A percentile compares a stretch with the other conserved stretches of the same genome.
These are phyloP conservation scores for Melanotaenia nigrans DNA, from an alignment of 2,797 vertebrate species.

Conservation along the genomic window DNA sequence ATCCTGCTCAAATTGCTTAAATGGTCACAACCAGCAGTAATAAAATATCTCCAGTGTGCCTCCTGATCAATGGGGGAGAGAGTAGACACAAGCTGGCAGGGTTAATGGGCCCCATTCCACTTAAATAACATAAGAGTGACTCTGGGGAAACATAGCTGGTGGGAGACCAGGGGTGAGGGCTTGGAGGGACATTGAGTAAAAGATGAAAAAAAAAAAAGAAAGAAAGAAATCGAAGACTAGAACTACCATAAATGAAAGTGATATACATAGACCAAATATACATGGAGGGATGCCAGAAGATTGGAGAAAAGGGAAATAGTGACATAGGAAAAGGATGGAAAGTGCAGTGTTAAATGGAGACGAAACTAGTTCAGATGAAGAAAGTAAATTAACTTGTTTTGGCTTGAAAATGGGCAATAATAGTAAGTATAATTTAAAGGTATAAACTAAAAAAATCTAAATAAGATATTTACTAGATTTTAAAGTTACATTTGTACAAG, in stretches of 20 bases:
- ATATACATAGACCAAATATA: slow-evolving; percentile 15
- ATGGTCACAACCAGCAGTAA: slow-evolving; percentile 81
- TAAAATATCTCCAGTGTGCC: slow-evolving; percentile 90
- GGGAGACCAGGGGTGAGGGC: slow-evolving; percentile 17
- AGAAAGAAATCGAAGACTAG: slow-evolving; percentile 1
- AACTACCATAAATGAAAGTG: slow-evolving; percentile 4
- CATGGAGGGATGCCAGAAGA: not conserved
- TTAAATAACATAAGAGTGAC: slow-evolving; percentile 88
- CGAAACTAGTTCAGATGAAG: not conserved
- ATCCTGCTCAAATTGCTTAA: slow-evolving; percentile 64
- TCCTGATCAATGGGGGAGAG: slow-evolving; percentile 91
- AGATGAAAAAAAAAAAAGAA: slow-evolving; percentile 6
- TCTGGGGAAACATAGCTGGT: slow-evolving; percentile 67
- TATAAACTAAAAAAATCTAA: too few species aligned
- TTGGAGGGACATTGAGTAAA: slow-evolving; percentile 23
- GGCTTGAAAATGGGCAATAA: too few species aligned
- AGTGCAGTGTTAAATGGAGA: too few species aligned
- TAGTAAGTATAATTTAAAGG: too few species aligned
- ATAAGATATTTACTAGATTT: too few species aligned
- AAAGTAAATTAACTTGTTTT: not conserved
- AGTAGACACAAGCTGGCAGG: slow-evolving; percentile 84
- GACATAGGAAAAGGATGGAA: too few species aligned
- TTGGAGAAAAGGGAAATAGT: not conserved
- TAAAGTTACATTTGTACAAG: too few species aligned
- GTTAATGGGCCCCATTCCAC: slow-evolving; percentile 87